Base-by-base conservation (phyloP, 2,888 invertebrate species). In the Poecilus cupreus region DNA sequence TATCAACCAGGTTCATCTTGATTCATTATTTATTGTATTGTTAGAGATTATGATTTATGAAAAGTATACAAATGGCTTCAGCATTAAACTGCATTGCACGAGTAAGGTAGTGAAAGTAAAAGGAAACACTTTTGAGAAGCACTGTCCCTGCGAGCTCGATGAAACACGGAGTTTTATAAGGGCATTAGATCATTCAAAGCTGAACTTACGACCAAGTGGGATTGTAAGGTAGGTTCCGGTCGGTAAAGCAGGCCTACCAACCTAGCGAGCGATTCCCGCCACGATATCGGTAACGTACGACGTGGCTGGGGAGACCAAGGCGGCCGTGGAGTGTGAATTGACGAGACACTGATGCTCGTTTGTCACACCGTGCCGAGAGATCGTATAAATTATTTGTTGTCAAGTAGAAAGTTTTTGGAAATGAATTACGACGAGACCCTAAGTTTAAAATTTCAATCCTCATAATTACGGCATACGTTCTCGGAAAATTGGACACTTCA, bases 311-410 rank as follows among this genome's bases (percentile, higher is more conserved):
- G 74, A 74, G n/a, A n/a, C n/a, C n/a, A 18, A 43, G 16, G 22
- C 8, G 13, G n/a, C 46, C 46, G 13, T 22, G 74, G 32, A 75
- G 75, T 75, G 75, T 51, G 75, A 75, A 75, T 75, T 75, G 75
- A 75, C 75, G 75, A 75, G 75, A 51, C 37, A 22, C 75, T 26
- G 75, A 75, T 49, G 54, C 51, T 51, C 51, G 26, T 75, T 51
- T 75, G 75, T 75, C 75, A 54, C 26, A 24, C 3, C 75, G 6
- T 6, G 32, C 72, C 18, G 10, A 20, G 3, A 43, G 37, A 11
- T 26, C 37, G n/a, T 72, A 72, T 72, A 72, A 32, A 72, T 72
- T 72, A 72, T 43, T 68, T 32, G 32, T 68, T 32, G 68, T 32
- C 68, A 32, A 32, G 32, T 5, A 10, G 49, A 49, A 49, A 49